Evolutionary conservation across 2,113 vertebrate species (phyloP).

Genomic region (Orycteropus afer): DNA sequence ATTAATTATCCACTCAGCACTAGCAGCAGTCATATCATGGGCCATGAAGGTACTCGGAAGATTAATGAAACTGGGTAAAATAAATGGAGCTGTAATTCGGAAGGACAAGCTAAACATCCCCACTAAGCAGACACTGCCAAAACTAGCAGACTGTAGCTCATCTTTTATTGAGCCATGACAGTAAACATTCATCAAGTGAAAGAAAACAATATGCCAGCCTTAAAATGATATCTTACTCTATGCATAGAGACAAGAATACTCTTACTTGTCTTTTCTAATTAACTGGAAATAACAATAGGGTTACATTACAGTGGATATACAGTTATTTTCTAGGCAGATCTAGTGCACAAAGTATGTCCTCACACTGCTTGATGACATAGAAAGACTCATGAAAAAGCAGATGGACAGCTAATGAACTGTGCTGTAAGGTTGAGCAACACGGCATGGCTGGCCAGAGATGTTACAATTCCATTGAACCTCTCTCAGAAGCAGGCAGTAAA

Average conservation of each 20-base stretch:
- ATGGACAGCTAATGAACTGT: conserved; percentile 68
- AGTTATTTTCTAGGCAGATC: conserved; percentile 56
- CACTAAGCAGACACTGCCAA: conserved; percentile 79
- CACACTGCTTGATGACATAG: conserved; percentile 67
- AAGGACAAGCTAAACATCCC: conserved; percentile 78
- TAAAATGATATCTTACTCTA: conserved; percentile 73
- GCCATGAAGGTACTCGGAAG: conserved; percentile 78
- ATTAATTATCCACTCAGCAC: conserved; percentile 72
- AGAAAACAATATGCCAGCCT: conserved; percentile 76
- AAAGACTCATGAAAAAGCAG: conserved; percentile 63
- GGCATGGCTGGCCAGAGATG: conserved; percentile 28
- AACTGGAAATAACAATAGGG: conserved; percentile 69
- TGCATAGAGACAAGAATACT: conserved; percentile 63
- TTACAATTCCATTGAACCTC: conserved; percentile 36
- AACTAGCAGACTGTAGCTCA: conserved; percentile 81
- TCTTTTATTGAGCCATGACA: conserved; percentile 81
- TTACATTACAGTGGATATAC: neutral
- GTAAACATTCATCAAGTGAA: conserved; percentile 84
- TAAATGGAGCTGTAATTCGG: conserved; percentile 81
- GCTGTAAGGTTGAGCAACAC: conserved; percentile 53
- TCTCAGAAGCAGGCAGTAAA: conserved; percentile 58
- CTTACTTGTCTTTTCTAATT: conserved; percentile 70
- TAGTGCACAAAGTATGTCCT: conserved; percentile 49
- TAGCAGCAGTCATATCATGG: conserved; percentile 71
- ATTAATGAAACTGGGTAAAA: conserved; percentile 84